A percentile compares a stretch with the other conserved stretches of the same genome.
Conservation (phyloP, 2,113 vertebrate species). For the Opisthocomus hoazin region DNA sequence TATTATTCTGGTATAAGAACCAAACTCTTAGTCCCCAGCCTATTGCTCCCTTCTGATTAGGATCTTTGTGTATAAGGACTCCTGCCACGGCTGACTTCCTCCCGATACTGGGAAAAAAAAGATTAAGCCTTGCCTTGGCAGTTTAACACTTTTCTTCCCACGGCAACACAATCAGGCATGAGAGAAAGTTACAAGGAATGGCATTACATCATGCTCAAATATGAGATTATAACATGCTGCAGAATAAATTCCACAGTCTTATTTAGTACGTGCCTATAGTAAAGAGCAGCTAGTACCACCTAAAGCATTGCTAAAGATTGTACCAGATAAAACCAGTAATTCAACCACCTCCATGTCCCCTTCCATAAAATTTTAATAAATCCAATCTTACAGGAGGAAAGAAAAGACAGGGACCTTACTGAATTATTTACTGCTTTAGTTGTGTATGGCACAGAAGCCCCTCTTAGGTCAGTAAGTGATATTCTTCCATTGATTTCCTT, state of each 20-base stretch:
- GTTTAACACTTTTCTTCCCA: background rate
- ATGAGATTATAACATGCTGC: background rate
- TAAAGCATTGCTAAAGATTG: background rate
- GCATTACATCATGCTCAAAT: background rate
- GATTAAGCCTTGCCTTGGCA: background rate
- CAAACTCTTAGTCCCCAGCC: background rate
- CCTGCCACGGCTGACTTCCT: background rate
- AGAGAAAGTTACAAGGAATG: background rate
- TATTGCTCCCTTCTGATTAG: background rate
- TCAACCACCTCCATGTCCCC: slow-evolving; percentile 4
- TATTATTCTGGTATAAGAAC: background rate
- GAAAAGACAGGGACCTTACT: slow-evolving; percentile 44
- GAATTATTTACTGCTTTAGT: slow-evolving; percentile 72
- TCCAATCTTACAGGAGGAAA: slow-evolving; percentile 60
- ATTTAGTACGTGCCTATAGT: background rate
- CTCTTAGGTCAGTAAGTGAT: slow-evolving; percentile 61
- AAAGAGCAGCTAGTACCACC: background rate
- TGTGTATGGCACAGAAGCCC: slow-evolving; percentile 9
- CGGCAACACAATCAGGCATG: background rate
- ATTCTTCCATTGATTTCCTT: slow-evolving; percentile 60
- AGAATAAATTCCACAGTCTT: background rate
- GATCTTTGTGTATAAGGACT: background rate
- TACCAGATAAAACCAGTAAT: slow-evolving; percentile 29
- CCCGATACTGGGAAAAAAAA: background rate
- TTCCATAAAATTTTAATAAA: slow-evolving; percentile 73